Base-by-base conservation (phyloP, 2,113 vertebrate species). In the Melanocharis versteri region DNA sequence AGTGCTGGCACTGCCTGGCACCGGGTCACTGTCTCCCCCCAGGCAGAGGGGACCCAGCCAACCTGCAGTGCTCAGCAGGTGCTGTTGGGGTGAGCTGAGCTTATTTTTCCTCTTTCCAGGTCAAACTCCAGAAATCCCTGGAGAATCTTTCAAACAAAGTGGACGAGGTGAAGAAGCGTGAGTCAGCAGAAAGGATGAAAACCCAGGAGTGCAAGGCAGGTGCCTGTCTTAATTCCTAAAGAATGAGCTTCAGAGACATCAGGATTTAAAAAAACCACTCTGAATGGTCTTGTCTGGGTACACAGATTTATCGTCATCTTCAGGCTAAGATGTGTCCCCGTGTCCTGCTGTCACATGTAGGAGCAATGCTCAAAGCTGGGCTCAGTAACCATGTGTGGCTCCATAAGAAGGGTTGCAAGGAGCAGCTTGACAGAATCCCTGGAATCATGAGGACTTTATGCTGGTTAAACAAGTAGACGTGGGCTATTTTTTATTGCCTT, bases 161-260 rank as follows among this genome's bases (percentile, higher is more conserved):
- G 20, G 95, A 95, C 48, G 85, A 92, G 0, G 4, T 93, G 48
- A 95, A 85, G 82, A 96, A 93, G 69, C 0, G 6, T 56, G 94
- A 94, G 44, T 90, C 79, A 73, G 58, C 6, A 8, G 94, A 90
- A 65, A 94, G 81, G 66, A 64, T 89, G 77, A 97, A 97, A 93
- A 94, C 75, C 30, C 96, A 95, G 57, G 95, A 96, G 60, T 96
- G 94, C 88, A 96, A 96, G 96, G 96, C 95, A 97, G 68, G 96
- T 97, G 87, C 62, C 78, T 80, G 66, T 28, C 56, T 72, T 87
- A 42, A 39, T 27, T 53, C 54, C 72, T 37, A 72, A 40, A n/a
- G 48, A 65, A 53, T 14, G 31, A 81, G 8, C 48, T 61, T 79
- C 69, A 56, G 51, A 53, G 42, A 18, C 11, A 60, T 1, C 45